These are phyloP conservation scores for Lymantria monacha DNA, from an alignment of 2,888 invertebrate species.

Conservation along the genomic window DNA sequence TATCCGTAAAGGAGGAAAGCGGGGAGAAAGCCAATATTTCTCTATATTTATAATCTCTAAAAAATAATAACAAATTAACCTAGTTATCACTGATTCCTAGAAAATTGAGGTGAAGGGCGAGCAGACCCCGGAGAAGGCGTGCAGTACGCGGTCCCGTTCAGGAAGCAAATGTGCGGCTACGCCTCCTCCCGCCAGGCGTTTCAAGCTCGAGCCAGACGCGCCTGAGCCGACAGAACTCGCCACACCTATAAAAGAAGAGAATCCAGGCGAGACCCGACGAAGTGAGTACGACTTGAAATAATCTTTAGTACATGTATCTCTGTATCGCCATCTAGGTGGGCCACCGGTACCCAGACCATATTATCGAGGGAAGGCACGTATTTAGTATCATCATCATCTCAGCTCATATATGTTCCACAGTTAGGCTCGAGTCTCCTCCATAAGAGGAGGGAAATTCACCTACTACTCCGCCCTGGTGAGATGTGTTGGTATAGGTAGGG, in stretches of 20 bases:
- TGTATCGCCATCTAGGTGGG: neutral
- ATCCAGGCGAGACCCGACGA: constrained; percentile 57
- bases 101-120: constrained; percentile 76
- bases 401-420: no score
- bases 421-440: no score
- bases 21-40: no score
- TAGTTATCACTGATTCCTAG: constrained; percentile 36
- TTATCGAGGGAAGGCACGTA: no score
- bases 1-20: no score
- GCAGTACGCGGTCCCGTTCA: constrained; percentile 52
- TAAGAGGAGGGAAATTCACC: no score
- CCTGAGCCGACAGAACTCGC: constrained; percentile 2
- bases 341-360: neutral
- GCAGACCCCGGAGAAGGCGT: constrained; percentile 68
- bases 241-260: constrained; percentile 55
- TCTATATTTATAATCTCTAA: no score
- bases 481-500: no score
- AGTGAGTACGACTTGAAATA: constrained; percentile 50
- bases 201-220: constrained; percentile 63
- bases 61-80: neutral
- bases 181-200: constrained; percentile 60
- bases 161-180: constrained; percentile 60
- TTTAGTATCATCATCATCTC: no score
- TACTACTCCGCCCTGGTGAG: no score
- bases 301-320: neutral